Percentiles rank a stretch among this genome's conserved stretches.
Conservation (phyloP, 1,140 invertebrate species). For the Diorhabda carinulata region DNA sequence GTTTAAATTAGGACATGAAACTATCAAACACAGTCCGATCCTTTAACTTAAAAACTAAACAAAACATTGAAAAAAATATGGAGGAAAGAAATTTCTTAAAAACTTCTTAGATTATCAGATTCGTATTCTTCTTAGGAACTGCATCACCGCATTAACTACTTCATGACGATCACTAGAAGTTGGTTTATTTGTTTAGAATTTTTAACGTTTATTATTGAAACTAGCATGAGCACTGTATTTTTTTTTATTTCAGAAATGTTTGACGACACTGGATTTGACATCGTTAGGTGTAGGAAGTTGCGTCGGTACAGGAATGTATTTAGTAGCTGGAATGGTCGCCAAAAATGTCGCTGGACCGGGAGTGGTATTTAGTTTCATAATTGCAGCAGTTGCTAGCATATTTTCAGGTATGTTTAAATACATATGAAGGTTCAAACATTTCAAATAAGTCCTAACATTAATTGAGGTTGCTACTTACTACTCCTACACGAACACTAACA, state of each 20-base stretch:
- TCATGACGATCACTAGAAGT: too few relatives aligned
- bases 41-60: neutral
- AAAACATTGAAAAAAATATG: neutral
- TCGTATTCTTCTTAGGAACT: too few relatives aligned
- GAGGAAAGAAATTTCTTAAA: too few relatives aligned
- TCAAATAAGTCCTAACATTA: too few relatives aligned
- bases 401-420: conserved; percentile 70
- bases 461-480: too few relatives aligned
- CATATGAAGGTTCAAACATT: too few relatives aligned
- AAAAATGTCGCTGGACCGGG: conserved; percentile 82
- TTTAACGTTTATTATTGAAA: neutral
- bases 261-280: conserved; percentile 83
- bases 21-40: neutral
- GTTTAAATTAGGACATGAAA: neutral
- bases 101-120: too few relatives aligned
- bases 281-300: conserved; percentile 90
- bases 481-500: too few relatives aligned
- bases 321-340: conserved; percentile 87
- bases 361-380: conserved; percentile 83
- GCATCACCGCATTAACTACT: too few relatives aligned
- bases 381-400: conserved; percentile 84
- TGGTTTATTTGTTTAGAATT: neutral
- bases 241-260: conserved; percentile 69
- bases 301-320: conserved; percentile 90
- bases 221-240: neutral